Conservation (phyloP, 2,888 invertebrate genomes). For the Conops quadrifasciatus region DNA sequence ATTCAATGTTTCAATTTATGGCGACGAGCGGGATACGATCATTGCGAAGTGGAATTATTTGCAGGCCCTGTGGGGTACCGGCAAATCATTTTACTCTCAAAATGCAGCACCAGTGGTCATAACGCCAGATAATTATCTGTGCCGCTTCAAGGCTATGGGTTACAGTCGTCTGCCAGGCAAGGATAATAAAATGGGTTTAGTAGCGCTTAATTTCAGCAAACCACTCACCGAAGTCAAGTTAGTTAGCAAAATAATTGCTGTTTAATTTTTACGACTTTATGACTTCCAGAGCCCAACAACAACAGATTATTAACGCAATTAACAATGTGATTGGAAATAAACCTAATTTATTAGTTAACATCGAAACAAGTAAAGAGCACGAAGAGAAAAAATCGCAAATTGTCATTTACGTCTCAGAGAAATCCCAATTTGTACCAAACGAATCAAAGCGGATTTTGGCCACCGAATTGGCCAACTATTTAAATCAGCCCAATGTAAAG, state of each 20-base stretch:
- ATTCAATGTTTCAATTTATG: conserved; percentile 83
- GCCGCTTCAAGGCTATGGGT: conserved; percentile 93
- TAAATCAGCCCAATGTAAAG: conserved; percentile 76
- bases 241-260: conserved; percentile 51
- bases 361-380: conserved; percentile 80
- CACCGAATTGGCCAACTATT: conserved; percentile 74
- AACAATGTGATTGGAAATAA: conserved; percentile 81
- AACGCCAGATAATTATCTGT: conserved; percentile 88
- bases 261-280: not conserved
- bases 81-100: conserved; percentile 81
- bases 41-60: conserved; percentile 95
- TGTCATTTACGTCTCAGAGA: conserved; percentile 78
- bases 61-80: conserved; percentile 72
- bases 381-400: conserved; percentile 83
- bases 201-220: conserved; percentile 85
- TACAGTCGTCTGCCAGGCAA: conserved; percentile 88
- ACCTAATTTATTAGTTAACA: conserved; percentile 80
- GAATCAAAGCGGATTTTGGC: conserved; percentile 77
- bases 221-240: conserved; percentile 81
- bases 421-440: conserved; percentile 70
- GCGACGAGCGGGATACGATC: conserved; percentile 93
- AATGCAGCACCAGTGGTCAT: conserved; percentile 80
- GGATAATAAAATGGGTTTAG: conserved; percentile 91
- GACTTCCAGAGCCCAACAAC: conserved; percentile 72
- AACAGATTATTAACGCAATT: conserved; percentile 74